Base-by-base conservation (phyloP, 1,140 invertebrate genomes). In the Charaxes varanes region DNA sequence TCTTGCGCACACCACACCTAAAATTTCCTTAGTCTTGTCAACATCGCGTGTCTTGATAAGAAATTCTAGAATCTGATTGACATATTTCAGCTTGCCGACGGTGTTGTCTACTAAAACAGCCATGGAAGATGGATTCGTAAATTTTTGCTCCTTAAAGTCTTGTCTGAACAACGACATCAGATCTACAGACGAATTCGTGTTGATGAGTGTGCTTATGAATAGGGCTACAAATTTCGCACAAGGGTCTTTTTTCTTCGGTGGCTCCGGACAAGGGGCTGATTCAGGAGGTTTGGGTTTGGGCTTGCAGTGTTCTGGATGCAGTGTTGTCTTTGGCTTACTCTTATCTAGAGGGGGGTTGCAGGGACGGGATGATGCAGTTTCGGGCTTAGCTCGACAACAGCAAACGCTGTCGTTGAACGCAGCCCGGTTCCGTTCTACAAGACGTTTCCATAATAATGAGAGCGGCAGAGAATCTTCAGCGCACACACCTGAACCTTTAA, bases 281-380 rank as follows among this genome's bases (percentile, higher is more conserved):
- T 45, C 41, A 31, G 22, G 6, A 28, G 35, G 30, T 43, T 46
- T 46, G 1, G 57, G 42, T 15, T 45, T 52, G 1, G 58, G 53
- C 11, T 55, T 50, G 23, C 58, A 63, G 13, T 63, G 62, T 1
- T 26, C 15, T 6, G 55, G 50, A 2, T 57, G 40, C 7, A 50
- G 30, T n/a, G 27, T 43, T 6, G 14, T 22, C 35, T 36, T 47
- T 12, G 28, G 7, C 13, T 35, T 46, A 10, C 19, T 32, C 22
- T 15, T 50, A 4, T 45, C 44, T 7, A 36, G 13, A 5, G 26
- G 16, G 11, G 58, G 54, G 3, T 19, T 3, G n/a, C 48, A 45
- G 2, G 48, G 45, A n/a, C n/a, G n/a, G n/a, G n/a, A n/a, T n/a
- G n/a, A n/a, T n/a, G n/a, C n/a, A n/a, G n/a, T n/a, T n/a, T n/a